phyloP scores from a whole-genome alignment of 2,888 invertebrate genomes.

The Cephus spinipes region DNA sequence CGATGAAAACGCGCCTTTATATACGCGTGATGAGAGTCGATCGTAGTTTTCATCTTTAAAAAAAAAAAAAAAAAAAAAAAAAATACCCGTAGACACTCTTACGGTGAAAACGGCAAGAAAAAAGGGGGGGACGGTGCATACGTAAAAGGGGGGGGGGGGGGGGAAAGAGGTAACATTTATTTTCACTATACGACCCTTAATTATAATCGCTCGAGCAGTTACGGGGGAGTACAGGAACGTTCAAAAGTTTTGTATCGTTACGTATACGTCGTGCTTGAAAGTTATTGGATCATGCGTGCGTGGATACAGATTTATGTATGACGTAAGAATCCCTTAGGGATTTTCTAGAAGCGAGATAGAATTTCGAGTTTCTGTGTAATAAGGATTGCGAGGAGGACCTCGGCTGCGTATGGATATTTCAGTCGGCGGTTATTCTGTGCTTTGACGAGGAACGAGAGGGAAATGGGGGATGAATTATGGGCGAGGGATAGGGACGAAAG shows the following conservation, averaged over 20 bases:
- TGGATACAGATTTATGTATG: neutral
- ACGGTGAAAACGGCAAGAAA: constrained; percentile 2
- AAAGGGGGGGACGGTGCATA: no score
- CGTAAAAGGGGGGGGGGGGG: no score
- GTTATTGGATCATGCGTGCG: neutral
- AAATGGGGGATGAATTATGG: neutral
- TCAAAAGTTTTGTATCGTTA: constrained; percentile 41
- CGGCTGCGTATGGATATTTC: no score
- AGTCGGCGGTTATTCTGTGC: no score
- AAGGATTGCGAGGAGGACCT: no score
- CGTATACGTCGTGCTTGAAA: neutral
- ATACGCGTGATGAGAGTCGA: constrained; percentile 10
- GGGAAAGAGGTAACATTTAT: no score
- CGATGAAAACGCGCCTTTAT: constrained; percentile 23
- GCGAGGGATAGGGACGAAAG: neutral
- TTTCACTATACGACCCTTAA: no score
- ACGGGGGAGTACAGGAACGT: constrained; percentile 27
- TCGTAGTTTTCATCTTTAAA: constrained; percentile 9
- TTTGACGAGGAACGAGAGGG: no score
- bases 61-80: neutral
- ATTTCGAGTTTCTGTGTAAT: no score
- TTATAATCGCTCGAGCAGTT: no score
- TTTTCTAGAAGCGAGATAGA: no score
- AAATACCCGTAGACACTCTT: constrained; percentile 21
- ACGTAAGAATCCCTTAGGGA: no score